phyloP scores from a whole-genome alignment of 2,888 invertebrate species.

The Taenaris catops region DNA sequence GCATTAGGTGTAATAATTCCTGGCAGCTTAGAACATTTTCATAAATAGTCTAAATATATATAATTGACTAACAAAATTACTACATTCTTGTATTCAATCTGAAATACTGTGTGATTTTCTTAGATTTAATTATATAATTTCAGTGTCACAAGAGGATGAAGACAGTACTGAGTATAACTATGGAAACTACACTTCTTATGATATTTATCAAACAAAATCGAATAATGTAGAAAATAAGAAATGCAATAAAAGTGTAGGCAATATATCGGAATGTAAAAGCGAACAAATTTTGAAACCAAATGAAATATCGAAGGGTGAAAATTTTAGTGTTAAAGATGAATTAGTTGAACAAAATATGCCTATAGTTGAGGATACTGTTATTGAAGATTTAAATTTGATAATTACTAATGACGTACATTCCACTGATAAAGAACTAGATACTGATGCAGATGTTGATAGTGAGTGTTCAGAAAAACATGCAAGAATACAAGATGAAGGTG shows the following conservation, averaged over 20 bases:
- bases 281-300: constrained; percentile 24
- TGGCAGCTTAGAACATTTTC: too few species aligned
- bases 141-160: constrained; percentile 69
- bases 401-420: constrained; percentile 23
- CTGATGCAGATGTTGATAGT: constrained; percentile 13
- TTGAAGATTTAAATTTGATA: constrained; percentile 31
- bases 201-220: constrained; percentile 35
- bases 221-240: constrained; percentile 22
- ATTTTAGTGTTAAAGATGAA: constrained; percentile 12
- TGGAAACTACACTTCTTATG: constrained; percentile 49
- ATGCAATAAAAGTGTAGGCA: constrained; percentile 21
- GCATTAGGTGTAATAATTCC: too few species aligned
- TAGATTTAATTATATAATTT: constrained; percentile 10
- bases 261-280: constrained; percentile 21
- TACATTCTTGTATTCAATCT: too few species aligned
- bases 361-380: constrained; percentile 25
- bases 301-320: constrained; percentile 22
- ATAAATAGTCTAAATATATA: too few species aligned
- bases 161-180: constrained; percentile 49
- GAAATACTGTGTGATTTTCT: too few species aligned
- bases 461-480: constrained; percentile 16
- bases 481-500: constrained; percentile 24
- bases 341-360: constrained; percentile 11
- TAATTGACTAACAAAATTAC: too few species aligned
- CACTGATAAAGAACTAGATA: constrained; percentile 19